phyloP scores from a whole-genome alignment of 2,888 invertebrate species.

The Elegia similella region DNA sequence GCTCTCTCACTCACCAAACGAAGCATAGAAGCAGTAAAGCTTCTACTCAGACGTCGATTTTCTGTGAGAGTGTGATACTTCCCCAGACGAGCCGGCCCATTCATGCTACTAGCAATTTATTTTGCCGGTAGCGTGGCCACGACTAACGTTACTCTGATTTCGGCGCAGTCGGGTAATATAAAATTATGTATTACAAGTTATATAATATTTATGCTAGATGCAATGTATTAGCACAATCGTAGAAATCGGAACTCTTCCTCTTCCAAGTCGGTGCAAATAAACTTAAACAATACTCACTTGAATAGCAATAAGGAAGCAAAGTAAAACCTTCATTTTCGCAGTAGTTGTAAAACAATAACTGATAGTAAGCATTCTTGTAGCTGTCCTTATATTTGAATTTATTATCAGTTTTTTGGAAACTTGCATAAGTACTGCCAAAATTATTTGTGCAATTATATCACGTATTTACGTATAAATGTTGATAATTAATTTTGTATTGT shows the following conservation, averaged over 20 bases:
- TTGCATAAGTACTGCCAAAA: constrained; percentile 13
- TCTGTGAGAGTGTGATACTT: too few species aligned
- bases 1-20: too few species aligned
- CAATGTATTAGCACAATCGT: too few species aligned
- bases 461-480: constrained; percentile 11
- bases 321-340: constrained; percentile 12
- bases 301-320: not conserved
- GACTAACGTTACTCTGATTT: too few species aligned
- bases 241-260: not conserved
- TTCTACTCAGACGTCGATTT: too few species aligned
- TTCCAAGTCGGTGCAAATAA: not conserved
- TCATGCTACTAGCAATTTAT: too few species aligned
- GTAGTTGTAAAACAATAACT: not conserved
- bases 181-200: too few species aligned
- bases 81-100: too few species aligned
- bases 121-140: too few species aligned
- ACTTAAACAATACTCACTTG: constrained; percentile 9
- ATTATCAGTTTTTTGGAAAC: constrained; percentile 7
- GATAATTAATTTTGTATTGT: constrained; percentile 9
- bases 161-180: too few species aligned
- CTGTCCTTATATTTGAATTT: constrained; percentile 1
- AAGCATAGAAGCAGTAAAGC: too few species aligned
- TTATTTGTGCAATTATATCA: constrained; percentile 16
- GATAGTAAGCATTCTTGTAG: not conserved
- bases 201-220: too few species aligned